These are phyloP conservation scores for Lasius fuliginosus DNA, from an alignment of 2,888 invertebrate species.

Conservation along the genomic window DNA sequence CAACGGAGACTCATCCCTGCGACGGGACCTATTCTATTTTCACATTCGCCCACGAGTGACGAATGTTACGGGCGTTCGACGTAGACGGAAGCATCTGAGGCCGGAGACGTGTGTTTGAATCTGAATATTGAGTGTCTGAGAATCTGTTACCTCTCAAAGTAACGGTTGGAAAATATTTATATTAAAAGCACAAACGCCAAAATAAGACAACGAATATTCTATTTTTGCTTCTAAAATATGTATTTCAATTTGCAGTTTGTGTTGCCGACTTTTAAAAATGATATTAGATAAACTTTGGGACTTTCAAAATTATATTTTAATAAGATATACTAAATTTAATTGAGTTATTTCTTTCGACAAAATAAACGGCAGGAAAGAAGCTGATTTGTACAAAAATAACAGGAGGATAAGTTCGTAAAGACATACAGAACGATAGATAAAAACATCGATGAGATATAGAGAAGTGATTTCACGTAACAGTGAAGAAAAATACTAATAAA, in stretches of 20 bases:
- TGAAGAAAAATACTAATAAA: conserved; percentile 26
- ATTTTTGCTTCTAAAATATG: conserved; percentile 14
- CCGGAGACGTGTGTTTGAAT: conserved; percentile 34
- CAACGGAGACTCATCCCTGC: conserved; percentile 36
- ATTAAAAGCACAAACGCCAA: background rate
- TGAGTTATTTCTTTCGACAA: conserved; percentile 18
- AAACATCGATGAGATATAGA: conserved; percentile 11
- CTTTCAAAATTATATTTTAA: background rate
- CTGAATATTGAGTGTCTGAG: conserved; percentile 29
- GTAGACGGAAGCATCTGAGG: conserved; percentile 57
- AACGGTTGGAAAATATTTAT: conserved; percentile 35
- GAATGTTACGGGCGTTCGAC: conserved; percentile 55
- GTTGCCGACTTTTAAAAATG: background rate
- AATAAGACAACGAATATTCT: background rate
- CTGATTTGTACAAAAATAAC: conserved; percentile 23
- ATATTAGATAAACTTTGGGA: background rate
- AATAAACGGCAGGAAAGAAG: background rate
- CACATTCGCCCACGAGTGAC: conserved; percentile 61
- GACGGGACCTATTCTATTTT: conserved; percentile 59
- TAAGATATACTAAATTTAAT: conserved; percentile 23
- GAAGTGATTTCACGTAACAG: conserved; percentile 15
- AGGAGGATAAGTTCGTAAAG: conserved; percentile 9
- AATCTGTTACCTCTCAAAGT: conserved; percentile 26
- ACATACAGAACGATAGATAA: conserved; percentile 13
- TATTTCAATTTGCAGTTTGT: background rate